phyloP scores from a whole-genome alignment of 2,888 invertebrate species.

The Macropis europaea region DNA sequence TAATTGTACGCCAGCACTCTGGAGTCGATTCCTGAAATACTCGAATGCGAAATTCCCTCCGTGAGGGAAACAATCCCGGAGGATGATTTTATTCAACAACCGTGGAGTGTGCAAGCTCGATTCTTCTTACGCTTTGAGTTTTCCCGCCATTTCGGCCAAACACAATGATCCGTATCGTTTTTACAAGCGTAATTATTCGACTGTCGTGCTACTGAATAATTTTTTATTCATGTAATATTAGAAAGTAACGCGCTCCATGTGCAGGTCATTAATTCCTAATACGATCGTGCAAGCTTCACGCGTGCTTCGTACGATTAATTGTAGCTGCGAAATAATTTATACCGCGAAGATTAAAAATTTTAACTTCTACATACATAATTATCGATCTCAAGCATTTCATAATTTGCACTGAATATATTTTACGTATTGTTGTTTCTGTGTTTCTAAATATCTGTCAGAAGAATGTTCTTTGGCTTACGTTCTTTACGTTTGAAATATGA shows the following conservation, averaged over 20 bases:
- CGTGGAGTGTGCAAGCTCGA: conserved; percentile 4
- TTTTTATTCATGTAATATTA: background rate
- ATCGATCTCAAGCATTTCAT: too few species aligned
- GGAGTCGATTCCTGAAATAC: background rate
- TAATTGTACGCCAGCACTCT: conserved; percentile 6
- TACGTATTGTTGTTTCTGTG: too few species aligned
- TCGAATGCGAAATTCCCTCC: background rate
- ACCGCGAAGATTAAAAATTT: too few species aligned
- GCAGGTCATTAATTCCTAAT: background rate
- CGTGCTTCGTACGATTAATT: too few species aligned
- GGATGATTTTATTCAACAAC: conserved; percentile 8
- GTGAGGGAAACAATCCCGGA: conserved; percentile 8
- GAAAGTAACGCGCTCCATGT: background rate
- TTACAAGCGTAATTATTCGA: background rate
- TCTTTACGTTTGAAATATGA: too few species aligned
- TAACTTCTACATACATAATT: too few species aligned
- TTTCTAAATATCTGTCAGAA: too few species aligned
- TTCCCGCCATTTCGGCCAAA: background rate
- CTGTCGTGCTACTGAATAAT: background rate
- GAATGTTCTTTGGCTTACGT: too few species aligned
- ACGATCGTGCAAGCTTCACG: too few species aligned
- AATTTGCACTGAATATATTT: too few species aligned
- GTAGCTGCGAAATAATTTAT: too few species aligned
- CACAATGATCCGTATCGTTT: background rate
- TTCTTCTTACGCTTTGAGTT: background rate